Evolutionary conservation across 1,140 invertebrate genomes (phyloP).

Genomic region (Papilio glaucus): DNA sequence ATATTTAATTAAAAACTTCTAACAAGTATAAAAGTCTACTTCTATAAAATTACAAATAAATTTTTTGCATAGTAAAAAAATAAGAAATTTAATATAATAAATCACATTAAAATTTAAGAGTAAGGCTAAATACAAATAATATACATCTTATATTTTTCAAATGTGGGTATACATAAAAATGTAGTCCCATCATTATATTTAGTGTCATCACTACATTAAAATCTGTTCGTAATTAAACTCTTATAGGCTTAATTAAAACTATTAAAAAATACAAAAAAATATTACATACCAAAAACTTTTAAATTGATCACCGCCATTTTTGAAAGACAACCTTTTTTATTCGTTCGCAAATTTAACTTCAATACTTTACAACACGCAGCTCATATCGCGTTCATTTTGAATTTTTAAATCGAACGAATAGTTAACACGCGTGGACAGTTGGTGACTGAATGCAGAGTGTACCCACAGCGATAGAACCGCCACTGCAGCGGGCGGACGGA

Average conservation of each 20-base stretch:
- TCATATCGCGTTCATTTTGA: conserved; percentile 44
- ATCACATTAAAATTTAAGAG: too few species aligned
- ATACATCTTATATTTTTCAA: too few species aligned
- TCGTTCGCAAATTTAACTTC: conserved; percentile 39
- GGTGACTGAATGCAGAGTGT: conserved; percentile 40
- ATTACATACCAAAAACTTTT: conserved; percentile 63
- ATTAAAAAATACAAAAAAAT: conserved; percentile 37
- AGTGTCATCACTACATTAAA: neutral
- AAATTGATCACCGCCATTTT: conserved; percentile 67
- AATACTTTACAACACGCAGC: conserved; percentile 8
- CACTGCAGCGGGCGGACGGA: conserved; percentile 45
- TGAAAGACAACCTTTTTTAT: conserved; percentile 21
- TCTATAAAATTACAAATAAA: too few species aligned
- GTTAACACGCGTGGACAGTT: conserved; percentile 40
- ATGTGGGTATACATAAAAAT: too few species aligned
- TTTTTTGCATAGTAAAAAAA: too few species aligned
- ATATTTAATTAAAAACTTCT: too few species aligned
- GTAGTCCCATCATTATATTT: too few species aligned
- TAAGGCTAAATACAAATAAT: too few species aligned
- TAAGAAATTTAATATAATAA: too few species aligned
- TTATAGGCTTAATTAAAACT: neutral
- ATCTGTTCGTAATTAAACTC: neutral
- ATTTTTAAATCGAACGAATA: conserved; percentile 32
- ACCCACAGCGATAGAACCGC: neutral
- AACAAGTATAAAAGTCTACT: too few species aligned